Evolutionary conservation across 2,113 vertebrate genomes (phyloP).

Genomic region (Xiphophorus hellerii): DNA sequence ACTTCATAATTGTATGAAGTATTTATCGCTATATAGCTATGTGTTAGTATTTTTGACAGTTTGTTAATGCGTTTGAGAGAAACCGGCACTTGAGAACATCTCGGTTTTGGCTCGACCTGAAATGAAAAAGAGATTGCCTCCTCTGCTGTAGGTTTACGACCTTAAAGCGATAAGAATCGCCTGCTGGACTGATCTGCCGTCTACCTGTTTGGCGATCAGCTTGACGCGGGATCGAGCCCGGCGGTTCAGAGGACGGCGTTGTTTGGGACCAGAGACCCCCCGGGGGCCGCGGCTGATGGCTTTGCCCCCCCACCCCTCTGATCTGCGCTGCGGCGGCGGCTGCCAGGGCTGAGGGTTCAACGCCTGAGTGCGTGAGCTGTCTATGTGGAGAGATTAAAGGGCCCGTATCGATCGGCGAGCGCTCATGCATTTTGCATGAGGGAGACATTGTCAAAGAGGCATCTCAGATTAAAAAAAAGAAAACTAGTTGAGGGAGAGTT

Average conservation of each 20-base stretch:
- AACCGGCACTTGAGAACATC: too few relatives aligned
- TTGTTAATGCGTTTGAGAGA: too few relatives aligned
- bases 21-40: too few relatives aligned
- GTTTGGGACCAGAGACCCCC: constrained; percentile 27
- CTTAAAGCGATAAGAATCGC: neutral
- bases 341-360: constrained; percentile 59
- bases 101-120: too few relatives aligned
- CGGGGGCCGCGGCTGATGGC: constrained; percentile 20
- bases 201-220: neutral
- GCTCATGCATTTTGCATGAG: constrained; percentile 79
- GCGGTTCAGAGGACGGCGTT: constrained; percentile 8
- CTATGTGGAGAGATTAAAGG: constrained; percentile 77
- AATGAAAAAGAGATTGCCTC: too few relatives aligned
- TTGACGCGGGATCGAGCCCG: neutral
- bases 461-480: constrained; percentile 56
- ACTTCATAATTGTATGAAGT: too few relatives aligned
- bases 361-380: constrained; percentile 65
- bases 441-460: constrained; percentile 76
- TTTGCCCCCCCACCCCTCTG: constrained; percentile 50
- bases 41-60: too few relatives aligned
- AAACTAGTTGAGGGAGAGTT: constrained; percentile 51
- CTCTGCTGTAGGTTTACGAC: too few relatives aligned
- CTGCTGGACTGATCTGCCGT: neutral
- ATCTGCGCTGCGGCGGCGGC: constrained; percentile 60
- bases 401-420: constrained; percentile 70